Base-by-base conservation (phyloP, 2,888 invertebrate species). In the Ephialtes manifestator region DNA sequence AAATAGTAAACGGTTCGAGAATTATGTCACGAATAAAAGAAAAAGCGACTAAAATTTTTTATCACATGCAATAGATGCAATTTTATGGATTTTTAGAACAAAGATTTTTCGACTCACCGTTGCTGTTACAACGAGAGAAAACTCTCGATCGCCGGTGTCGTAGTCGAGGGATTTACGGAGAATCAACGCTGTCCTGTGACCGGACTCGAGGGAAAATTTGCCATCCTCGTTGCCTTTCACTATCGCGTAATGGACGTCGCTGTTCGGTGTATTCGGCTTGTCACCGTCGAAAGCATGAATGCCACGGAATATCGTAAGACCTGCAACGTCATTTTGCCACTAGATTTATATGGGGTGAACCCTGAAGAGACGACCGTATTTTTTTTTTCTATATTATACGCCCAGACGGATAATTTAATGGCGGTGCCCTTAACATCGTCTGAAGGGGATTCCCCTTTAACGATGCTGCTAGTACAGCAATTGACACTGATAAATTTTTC, bases 211-310 rank as follows among this genome's bases (percentile, higher is more conserved):
- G 0, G 96, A 95, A 92, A 98, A 98, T 91, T 97, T 97, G 1
- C 97, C 97, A n/a, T 95, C 95, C 67, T 95, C 95, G 90, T 97
- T 97, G 4, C 97, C 97, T 28, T 95, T 95, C 13, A 96, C 95
- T 91, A 98, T 97, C 89, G 96, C 96, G 94, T 97, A 97, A 91
- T 97, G 97, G 31, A 98, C 96, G 89, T 98, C 97, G 0, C 98
- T 98, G 94, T 98, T 98, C 0, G 97, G 97, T 0, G 97, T 98
- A 94, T 98, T 97, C 0, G 98, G 98, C 93, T 97, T 97, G 93
- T 98, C 98, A 5, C 97, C 96, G 94, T 98, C 98, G 67, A 96
- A 95, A 0, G 98, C 98, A 72, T 96, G 96, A 87, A 98, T 97
- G 15, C 97, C 97, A 88, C 97, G 96, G 94, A 97, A 98, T 87